phyloP scores from a whole-genome alignment of 2,888 invertebrate species.

The Syritta pipiens region DNA sequence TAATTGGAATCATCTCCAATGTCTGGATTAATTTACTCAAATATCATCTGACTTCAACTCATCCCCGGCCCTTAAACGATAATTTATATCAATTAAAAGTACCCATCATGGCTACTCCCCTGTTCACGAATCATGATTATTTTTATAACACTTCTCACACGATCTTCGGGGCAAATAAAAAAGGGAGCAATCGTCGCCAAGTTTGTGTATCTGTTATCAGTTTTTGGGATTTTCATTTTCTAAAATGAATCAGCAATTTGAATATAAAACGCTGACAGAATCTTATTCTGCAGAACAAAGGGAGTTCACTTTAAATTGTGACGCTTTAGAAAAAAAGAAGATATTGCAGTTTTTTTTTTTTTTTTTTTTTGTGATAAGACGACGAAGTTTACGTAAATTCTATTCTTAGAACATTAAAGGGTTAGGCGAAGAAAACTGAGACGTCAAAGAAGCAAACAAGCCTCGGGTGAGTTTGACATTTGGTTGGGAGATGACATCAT shows the following conservation, averaged over 20 bases:
- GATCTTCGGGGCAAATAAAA: too few species aligned
- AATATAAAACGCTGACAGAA: slow-evolving; percentile 32
- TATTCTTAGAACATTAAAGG: slow-evolving; percentile 41
- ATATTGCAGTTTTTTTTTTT: too few species aligned
- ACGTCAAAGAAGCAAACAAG: neutral
- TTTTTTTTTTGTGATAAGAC: slow-evolving; percentile 46
- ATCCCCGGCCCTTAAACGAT: too few species aligned
- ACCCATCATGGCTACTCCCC: too few species aligned
- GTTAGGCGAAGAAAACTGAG: slow-evolving; percentile 17
- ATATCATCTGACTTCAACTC: too few species aligned
- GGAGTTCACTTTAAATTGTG: slow-evolving; percentile 10
- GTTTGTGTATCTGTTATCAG: slow-evolving; percentile 11
- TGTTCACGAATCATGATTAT: too few species aligned
- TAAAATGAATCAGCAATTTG: slow-evolving; percentile 41
- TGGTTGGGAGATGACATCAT: slow-evolving; percentile 17
- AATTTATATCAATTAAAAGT: too few species aligned
- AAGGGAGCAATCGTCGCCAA: neutral
- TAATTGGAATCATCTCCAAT: too few species aligned
- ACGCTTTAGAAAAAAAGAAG: slow-evolving; percentile 9
- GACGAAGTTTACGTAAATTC: slow-evolving; percentile 48
- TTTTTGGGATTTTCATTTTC: slow-evolving; percentile 30
- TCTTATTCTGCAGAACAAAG: slow-evolving; percentile 11
- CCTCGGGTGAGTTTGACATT: neutral
- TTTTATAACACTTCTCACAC: too few species aligned
- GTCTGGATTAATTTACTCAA: too few species aligned